phyloP scores from a whole-genome alignment of 2,888 invertebrate genomes.

The Caenorhabditis zanzibari region DNA sequence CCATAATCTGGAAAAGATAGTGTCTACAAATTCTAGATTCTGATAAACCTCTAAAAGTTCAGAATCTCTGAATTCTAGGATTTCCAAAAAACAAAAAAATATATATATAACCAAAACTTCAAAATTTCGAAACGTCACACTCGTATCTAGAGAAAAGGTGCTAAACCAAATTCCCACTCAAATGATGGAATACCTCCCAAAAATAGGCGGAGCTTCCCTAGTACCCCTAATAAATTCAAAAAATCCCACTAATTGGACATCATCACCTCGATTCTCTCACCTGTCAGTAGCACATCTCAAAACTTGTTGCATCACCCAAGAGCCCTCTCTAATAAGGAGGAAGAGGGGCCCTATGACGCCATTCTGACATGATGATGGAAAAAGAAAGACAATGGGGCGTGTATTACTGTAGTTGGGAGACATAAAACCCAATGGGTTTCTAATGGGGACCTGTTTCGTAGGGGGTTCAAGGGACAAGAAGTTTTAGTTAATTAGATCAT shows the following conservation, averaged over 20 bases:
- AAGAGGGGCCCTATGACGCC: neutral
- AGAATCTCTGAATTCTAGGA: too few relatives aligned
- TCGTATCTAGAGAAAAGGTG: too few relatives aligned
- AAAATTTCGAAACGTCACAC: too few relatives aligned
- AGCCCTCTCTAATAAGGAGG: neutral
- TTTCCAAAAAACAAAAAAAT: too few relatives aligned
- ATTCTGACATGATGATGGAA: neutral
- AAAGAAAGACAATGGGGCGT: neutral
- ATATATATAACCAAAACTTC: too few relatives aligned
- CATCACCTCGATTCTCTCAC: conserved; percentile 6
- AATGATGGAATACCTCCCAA: too few relatives aligned
- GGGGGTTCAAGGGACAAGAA: neutral
- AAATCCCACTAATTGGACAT: neutral
- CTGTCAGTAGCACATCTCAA: conserved; percentile 10
- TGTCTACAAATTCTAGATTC: too few relatives aligned
- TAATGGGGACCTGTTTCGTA: neutral
- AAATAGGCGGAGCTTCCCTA: too few relatives aligned
- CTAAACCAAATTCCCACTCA: too few relatives aligned
- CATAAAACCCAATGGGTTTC: neutral
- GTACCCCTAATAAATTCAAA: neutral
- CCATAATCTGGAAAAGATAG: too few relatives aligned
- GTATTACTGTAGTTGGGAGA: neutral
- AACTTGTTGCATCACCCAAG: conserved; percentile 4
- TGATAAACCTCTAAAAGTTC: too few relatives aligned
- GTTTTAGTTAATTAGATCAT: neutral